These are phyloP conservation scores for Coryphaenoides rupestris DNA, from an alignment of 2,113 vertebrate genomes.

Conservation along the genomic window DNA sequence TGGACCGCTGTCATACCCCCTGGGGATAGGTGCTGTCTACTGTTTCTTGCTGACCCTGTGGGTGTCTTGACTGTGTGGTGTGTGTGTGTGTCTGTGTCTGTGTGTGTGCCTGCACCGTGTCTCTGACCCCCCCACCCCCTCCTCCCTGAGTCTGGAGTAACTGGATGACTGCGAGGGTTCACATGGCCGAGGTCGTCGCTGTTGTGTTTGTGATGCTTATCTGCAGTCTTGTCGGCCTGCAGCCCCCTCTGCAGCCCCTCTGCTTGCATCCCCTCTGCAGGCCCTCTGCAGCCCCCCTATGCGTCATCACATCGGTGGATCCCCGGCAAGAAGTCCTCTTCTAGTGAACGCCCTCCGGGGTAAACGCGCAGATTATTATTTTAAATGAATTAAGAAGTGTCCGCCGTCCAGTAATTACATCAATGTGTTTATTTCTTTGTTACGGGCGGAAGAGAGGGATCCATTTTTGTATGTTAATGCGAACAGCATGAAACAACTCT, in stretches of 20 bases:
- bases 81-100: too few relatives aligned
- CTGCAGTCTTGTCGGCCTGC: constrained; percentile 41
- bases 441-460: not conserved
- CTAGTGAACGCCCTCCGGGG: constrained; percentile 33
- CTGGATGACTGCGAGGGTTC: constrained; percentile 46
- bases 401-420: constrained; percentile 48
- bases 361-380: constrained; percentile 53
- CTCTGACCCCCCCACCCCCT: too few relatives aligned
- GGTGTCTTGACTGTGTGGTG: constrained; percentile 44
- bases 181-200: constrained; percentile 48
- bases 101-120: too few relatives aligned
- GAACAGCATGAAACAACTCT: constrained; percentile 10
- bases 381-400: constrained; percentile 44
- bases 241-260: too few relatives aligned
- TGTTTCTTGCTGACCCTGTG: constrained; percentile 50
- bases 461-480: too few relatives aligned
- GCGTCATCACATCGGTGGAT: constrained; percentile 46
- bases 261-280: too few relatives aligned
- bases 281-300: too few relatives aligned
- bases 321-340: constrained; percentile 34
- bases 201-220: constrained; percentile 67
- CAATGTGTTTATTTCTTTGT: constrained; percentile 44
- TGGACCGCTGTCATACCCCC: too few relatives aligned
- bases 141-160: too few relatives aligned
- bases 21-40: constrained; percentile 12